Evolutionary conservation across 2,888 invertebrate genomes (phyloP), one percentile per base, ranked within the genome.

Genomic region (Drosophila cognata): DNA sequence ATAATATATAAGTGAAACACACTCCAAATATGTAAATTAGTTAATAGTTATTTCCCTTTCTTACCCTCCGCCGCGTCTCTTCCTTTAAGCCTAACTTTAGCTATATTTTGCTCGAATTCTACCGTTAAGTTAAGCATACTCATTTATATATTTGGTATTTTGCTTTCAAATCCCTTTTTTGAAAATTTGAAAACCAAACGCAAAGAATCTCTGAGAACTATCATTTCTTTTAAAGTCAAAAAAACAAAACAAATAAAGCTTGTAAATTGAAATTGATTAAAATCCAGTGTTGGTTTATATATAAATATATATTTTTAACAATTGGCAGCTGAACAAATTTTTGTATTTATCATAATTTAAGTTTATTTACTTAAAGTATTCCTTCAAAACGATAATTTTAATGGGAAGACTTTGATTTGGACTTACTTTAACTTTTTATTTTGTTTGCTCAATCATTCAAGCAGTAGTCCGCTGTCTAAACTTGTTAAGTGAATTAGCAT

Each of bases 11-110:
- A 89, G 85, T 72, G 65, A 84, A 80, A 81, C 89, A 88, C 88
- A 88, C 88, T 89, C 90, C 89, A 89, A 89, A 89, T 84, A 90
- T 90, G 90, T 89, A 90, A 82, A 88, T 84, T 90, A 86, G 78
- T 72, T 70, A 66, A 41, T 72, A 60, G 56, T 63, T 68, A 56
- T 52, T 71, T 66, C 68, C 41, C 53, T 62, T 71, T 50, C 38
- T 35, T 38, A 46, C 43, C 33, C 21, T 36, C 21, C 43, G 18
- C 48, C 25, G 21, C 21, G 21, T 25, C 52, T 57, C n/a, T 11
- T 50, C 41, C 50, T 6, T 16, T 16, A 46, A 16, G 16, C 46
- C 46, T 46, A 16, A 58, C 64, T 59, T 62, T 62, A 60, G 55
- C 55, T 87, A 77, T 87, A 61, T 43, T 84, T 84, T 82, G 84